Percentiles rank a stretch among this genome's conserved stretches.
phyloP scores from a whole-genome alignment of 2,888 invertebrate species.

The Teleiodes luculella region DNA sequence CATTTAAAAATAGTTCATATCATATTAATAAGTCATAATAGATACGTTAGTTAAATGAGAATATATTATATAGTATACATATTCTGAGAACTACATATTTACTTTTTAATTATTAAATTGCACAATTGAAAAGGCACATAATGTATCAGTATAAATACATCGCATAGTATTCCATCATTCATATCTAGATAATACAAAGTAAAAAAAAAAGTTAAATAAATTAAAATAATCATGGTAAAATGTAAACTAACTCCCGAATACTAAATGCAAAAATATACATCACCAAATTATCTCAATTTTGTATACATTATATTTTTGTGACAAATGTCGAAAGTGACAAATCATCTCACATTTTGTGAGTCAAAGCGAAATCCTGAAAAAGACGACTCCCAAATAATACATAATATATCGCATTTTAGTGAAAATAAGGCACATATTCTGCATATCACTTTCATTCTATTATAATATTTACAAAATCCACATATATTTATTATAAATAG shows the following conservation, averaged over 20 bases:
- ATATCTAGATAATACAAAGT: background rate
- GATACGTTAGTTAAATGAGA: background rate
- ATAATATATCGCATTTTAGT: constrained; percentile 26
- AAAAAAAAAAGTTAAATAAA: background rate
- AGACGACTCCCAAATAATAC: too few relatives aligned
- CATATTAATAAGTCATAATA: background rate
- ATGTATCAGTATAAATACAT: background rate
- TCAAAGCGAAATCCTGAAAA: too few relatives aligned
- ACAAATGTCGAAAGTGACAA: constrained; percentile 17
- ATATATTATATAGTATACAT: background rate
- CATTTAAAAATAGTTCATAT: background rate
- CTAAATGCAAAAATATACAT: constrained; percentile 37
- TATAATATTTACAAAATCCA: constrained; percentile 52
- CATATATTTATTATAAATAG: constrained; percentile 45
- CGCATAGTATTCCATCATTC: background rate
- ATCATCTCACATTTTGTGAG: background rate
- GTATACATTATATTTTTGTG: constrained; percentile 21
- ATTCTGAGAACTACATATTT: background rate
- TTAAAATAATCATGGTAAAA: background rate
- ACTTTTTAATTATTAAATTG: background rate
- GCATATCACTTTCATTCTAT: constrained; percentile 53
- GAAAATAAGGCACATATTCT: constrained; percentile 56
- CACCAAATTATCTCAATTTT: constrained; percentile 25
- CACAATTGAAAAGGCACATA: background rate
- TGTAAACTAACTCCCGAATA: constrained; percentile 7